phyloP scores from a whole-genome alignment of 1,140 invertebrate species.

The Argopecten irradians region DNA sequence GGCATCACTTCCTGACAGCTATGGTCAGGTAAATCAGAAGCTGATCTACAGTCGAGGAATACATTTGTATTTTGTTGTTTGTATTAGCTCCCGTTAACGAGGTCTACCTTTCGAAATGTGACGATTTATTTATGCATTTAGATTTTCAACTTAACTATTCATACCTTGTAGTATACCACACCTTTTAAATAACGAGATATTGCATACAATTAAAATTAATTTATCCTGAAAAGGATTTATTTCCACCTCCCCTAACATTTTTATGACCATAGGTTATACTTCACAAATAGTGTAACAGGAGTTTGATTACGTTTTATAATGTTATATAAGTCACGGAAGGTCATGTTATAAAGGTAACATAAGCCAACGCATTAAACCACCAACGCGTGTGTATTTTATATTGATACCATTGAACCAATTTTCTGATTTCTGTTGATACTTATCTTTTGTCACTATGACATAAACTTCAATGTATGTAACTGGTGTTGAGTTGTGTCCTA shows the following conservation, averaged over 20 bases:
- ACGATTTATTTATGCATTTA: neutral
- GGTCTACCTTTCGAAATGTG: constrained; percentile 8
- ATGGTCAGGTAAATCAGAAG: neutral
- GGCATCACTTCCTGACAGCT: neutral
- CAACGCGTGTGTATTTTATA: neutral
- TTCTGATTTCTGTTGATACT: neutral
- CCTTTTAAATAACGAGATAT: neutral
- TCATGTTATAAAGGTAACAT: neutral
- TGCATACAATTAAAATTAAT: constrained; percentile 8
- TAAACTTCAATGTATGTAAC: neutral
- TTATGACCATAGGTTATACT: neutral
- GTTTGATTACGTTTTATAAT: neutral
- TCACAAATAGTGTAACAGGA: neutral
- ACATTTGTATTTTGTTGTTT: neutral
- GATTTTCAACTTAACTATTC: neutral
- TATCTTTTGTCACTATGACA: neutral
- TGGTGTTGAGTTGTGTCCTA: neutral
- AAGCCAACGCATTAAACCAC: neutral
- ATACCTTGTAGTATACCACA: neutral
- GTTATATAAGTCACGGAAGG: neutral
- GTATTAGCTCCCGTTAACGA: neutral
- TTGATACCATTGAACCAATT: neutral
- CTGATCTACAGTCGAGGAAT: neutral
- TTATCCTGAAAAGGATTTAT: neutral
- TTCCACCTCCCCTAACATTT: neutral